Evolutionary conservation across 2,888 invertebrate genomes (phyloP).

Genomic region (Malthinus flaveolus): DNA sequence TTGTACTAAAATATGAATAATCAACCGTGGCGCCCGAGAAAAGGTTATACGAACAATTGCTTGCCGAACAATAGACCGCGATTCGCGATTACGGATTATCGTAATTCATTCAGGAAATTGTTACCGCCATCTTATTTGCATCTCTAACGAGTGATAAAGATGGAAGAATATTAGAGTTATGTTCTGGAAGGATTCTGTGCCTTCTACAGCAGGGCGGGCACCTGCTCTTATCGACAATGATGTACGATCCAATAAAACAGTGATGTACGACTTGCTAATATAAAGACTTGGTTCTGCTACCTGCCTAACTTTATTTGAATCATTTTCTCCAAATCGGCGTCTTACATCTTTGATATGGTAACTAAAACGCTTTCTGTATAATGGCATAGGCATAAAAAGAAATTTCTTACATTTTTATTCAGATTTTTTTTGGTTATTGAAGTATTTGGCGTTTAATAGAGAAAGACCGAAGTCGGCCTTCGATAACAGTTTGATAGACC

Average conservation of each 20-base stretch:
- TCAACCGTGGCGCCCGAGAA: constrained; percentile 33
- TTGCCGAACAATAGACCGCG: constrained; percentile 39
- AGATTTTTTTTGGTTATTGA: too few species aligned
- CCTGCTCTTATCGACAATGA: constrained; percentile 34
- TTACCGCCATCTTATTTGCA: constrained; percentile 43
- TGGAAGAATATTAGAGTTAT: constrained; percentile 28
- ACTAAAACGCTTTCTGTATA: background rate
- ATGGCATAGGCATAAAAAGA: background rate
- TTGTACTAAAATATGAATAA: constrained; percentile 37
- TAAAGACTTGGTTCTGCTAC: constrained; percentile 25
- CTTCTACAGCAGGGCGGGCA: constrained; percentile 15
- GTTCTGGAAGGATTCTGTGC: constrained; percentile 22
- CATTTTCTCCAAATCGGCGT: constrained; percentile 20
- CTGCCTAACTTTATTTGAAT: constrained; percentile 22
- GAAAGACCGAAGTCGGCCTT: too few species aligned
- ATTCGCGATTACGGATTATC: constrained; percentile 40
- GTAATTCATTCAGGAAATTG: constrained; percentile 42
- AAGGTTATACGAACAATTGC: constrained; percentile 40
- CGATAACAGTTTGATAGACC: background rate
- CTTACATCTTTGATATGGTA: background rate
- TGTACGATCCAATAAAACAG: constrained; percentile 37
- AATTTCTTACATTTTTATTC: too few species aligned
- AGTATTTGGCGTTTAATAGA: too few species aligned
- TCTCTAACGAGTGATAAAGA: constrained; percentile 41
- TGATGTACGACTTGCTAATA: constrained; percentile 34